These are phyloP conservation scores for Ferrisia virgata DNA, from an alignment of 2,888 invertebrate species.

Conservation along the genomic window DNA sequence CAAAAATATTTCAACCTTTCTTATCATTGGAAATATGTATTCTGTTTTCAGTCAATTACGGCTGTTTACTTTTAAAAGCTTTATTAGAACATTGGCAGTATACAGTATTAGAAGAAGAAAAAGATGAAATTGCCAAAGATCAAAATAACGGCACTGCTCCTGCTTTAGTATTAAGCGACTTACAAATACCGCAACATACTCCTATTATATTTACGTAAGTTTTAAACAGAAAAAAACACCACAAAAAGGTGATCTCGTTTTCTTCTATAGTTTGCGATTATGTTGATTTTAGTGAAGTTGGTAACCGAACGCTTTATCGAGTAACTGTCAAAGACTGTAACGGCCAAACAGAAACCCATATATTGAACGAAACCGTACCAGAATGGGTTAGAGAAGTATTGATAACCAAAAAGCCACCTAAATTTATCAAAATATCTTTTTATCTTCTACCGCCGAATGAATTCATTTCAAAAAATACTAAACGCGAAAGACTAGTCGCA, in stretches of 20 bases:
- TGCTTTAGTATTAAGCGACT: neutral
- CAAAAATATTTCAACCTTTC: conserved; percentile 20
- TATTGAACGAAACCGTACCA: conserved; percentile 90
- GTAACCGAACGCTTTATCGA: conserved; percentile 90
- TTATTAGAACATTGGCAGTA: conserved; percentile 92
- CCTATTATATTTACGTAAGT: conserved; percentile 81
- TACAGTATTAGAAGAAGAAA: conserved; percentile 67
- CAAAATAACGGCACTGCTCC: neutral
- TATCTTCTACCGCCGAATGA: conserved; percentile 91
- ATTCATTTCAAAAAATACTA: conserved; percentile 65
- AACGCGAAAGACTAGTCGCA: conserved; percentile 94
- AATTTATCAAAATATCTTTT: conserved; percentile 95
- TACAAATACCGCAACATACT: conserved; percentile 81
- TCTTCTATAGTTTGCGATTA: too few relatives aligned
- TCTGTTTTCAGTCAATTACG: conserved; percentile 76
- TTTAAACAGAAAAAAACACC: neutral
- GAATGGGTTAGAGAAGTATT: conserved; percentile 94
- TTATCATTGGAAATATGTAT: neutral
- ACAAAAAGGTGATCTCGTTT: too few relatives aligned
- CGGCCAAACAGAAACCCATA: conserved; percentile 88
- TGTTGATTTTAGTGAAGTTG: conserved; percentile 97
- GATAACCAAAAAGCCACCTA: conserved; percentile 88
- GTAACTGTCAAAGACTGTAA: conserved; percentile 85
- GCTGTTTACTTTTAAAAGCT: conserved; percentile 88
- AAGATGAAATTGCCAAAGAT: conserved; percentile 57